Base-by-base conservation (phyloP, 2,113 vertebrate genomes). In the Jacana jacana region DNA sequence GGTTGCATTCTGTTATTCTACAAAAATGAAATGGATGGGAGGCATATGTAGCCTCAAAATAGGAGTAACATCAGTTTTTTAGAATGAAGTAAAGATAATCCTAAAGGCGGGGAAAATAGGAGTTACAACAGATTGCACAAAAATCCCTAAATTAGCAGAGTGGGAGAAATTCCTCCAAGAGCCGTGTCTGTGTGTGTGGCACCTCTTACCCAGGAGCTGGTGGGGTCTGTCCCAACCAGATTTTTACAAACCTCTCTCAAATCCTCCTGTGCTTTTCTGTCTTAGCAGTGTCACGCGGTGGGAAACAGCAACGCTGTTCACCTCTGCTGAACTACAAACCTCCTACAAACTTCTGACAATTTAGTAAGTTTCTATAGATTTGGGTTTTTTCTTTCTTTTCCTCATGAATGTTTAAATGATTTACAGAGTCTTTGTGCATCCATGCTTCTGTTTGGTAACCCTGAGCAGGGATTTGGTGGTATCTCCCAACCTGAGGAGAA, bases 361-460 rank as follows among this genome's bases (percentile, higher is more conserved):
- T 24, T 22, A 20, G 8, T 39, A 49, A 20, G 8, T 6, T 76
- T 76, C 24, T 40, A 3, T 13, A 39, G 11, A 44, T 69, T 30
- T 0, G 3, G 4, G 0, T 0, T 17, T 10, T 52, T 31, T 25
- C 4, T 61, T 44, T 81, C 6, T 68, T 71, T 55, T 73, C 20
- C 6, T 49, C 2, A 3, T 40, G 39, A 51, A 30, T 17, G 3
- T 79, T 82, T 28, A 69, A 44, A 49, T n/a, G 24, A 10, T 9
- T 66, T 48, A 14, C 3, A 25, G 25, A 27, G 42, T 44, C 48
- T 16, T 60, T 30, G 23, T 48, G 33, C 23, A 11, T 52, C 6
- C 1, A 0, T 17, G 33, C 4, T 14, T 5, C 6, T 51, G 39
- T 35, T 61, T 27, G 0, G 0, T 9, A 44, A 44, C 24, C n/a